phyloP scores from a whole-genome alignment of 2,797 vertebrate species.

The Notolepis coatsorum region DNA sequence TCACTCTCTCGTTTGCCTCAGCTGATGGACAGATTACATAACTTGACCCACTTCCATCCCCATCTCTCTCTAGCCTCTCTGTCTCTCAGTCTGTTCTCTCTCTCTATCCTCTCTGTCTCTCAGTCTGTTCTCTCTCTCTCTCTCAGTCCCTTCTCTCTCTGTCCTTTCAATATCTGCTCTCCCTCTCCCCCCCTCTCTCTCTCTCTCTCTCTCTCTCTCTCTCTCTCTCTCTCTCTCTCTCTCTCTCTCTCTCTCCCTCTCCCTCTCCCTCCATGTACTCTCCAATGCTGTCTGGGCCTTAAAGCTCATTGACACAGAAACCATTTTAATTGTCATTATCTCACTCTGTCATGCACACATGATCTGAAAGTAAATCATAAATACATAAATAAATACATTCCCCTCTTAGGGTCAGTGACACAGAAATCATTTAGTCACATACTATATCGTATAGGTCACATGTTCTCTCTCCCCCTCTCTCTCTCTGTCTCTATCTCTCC shows the following conservation, averaged over 20 bases:
- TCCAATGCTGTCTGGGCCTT: neutral
- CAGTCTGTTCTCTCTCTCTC: too few relatives aligned
- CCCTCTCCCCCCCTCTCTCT: too few relatives aligned
- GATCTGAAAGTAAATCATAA: too few relatives aligned
- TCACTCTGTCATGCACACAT: neutral
- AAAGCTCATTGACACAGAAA: neutral
- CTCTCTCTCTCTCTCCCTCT: neutral
- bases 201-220: neutral
- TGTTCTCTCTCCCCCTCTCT: too few relatives aligned
- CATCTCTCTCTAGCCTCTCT: neutral
- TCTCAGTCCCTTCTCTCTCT: neutral
- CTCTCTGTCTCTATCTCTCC: neutral
- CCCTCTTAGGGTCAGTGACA: too few relatives aligned
- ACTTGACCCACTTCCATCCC: neutral
- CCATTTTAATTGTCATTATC: neutral
- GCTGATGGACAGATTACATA: neutral
- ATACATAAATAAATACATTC: too few relatives aligned
- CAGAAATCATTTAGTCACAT: too few relatives aligned
- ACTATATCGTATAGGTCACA: too few relatives aligned
- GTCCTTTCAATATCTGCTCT: neutral
- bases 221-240: neutral
- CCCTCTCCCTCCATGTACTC: neutral
- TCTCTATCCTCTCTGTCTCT: constrained; percentile 1
- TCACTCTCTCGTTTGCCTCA: neutral
- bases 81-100: neutral